Evolutionary conservation across 2,113 vertebrate genomes (phyloP).

Genomic region (Plestiodon gilberti): DNA sequence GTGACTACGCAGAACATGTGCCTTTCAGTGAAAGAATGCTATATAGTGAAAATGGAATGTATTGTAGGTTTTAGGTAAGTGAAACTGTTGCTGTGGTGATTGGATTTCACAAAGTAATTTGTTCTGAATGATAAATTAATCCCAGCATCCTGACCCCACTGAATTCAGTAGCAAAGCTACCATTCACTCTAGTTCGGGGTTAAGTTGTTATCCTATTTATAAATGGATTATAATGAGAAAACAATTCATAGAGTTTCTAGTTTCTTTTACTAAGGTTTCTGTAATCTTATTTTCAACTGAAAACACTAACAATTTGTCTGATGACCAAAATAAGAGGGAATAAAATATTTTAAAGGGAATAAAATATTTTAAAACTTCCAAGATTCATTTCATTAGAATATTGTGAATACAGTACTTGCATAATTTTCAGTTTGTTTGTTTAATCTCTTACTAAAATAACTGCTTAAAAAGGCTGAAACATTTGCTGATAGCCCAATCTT

Average conservation of each 20-base stretch:
- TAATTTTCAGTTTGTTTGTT: too few relatives aligned
- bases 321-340: too few relatives aligned
- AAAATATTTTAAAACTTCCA: too few relatives aligned
- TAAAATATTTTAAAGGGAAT: too few relatives aligned
- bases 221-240: not conserved
- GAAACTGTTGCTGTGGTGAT: not conserved
- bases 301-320: too few relatives aligned
- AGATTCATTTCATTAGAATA: too few relatives aligned
- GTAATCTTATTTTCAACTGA: too few relatives aligned
- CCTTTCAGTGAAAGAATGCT: conserved; percentile 2
- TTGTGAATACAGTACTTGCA: too few relatives aligned
- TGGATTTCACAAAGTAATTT: not conserved
- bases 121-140: not conserved
- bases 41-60: not conserved
- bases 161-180: not conserved
- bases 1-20: not conserved
- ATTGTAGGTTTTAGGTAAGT: not conserved
- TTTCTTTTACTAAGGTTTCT: too few relatives aligned
- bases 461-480: too few relatives aligned
- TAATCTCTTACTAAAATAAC: too few relatives aligned
- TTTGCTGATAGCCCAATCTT: too few relatives aligned
- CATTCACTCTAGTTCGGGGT: not conserved
- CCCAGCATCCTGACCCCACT: not conserved
- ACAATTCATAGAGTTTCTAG: not conserved
- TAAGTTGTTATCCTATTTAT: not conserved